Evolutionary conservation across 2,113 vertebrate species (phyloP).

Genomic region (Sula dactylatra): DNA sequence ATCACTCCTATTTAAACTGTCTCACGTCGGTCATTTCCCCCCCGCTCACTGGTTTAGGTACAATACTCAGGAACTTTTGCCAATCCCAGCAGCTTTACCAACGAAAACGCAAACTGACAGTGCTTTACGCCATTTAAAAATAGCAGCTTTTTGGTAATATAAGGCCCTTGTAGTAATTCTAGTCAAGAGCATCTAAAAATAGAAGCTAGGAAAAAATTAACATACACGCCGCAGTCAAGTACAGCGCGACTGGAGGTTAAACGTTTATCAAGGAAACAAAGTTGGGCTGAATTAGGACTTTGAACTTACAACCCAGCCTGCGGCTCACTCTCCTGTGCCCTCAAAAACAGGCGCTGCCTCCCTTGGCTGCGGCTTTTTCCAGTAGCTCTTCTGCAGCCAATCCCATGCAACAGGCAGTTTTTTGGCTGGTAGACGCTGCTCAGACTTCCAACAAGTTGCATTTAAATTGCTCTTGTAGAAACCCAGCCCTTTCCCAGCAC

Average conservation of each 20-base stretch:
- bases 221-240: fast-evolving
- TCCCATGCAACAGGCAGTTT: neutral
- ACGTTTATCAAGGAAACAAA: fast-evolving
- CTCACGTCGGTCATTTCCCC: fast-evolving
- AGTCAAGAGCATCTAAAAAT: neutral
- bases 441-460: neutral
- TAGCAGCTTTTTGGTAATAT: neutral
- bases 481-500: neutral
- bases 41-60: neutral
- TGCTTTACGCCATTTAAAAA: fast-evolving
- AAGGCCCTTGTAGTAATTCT: neutral
- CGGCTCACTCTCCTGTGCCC: neutral
- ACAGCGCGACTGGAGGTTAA: neutral
- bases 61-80: neutral
- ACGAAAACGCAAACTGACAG: fast-evolving
- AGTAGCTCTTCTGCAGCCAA: neutral
- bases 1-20: too few species aligned
- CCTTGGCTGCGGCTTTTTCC: neutral
- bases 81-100: neutral
- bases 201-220: neutral
- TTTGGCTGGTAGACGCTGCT: neutral
- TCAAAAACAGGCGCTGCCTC: neutral
- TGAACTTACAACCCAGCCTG: fast-evolving
- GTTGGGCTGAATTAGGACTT: neutral
- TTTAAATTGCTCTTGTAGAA: neutral